These are phyloP conservation scores for Pelochelys cantorii DNA, from an alignment of 2,797 vertebrate genomes.

Conservation along the genomic window DNA sequence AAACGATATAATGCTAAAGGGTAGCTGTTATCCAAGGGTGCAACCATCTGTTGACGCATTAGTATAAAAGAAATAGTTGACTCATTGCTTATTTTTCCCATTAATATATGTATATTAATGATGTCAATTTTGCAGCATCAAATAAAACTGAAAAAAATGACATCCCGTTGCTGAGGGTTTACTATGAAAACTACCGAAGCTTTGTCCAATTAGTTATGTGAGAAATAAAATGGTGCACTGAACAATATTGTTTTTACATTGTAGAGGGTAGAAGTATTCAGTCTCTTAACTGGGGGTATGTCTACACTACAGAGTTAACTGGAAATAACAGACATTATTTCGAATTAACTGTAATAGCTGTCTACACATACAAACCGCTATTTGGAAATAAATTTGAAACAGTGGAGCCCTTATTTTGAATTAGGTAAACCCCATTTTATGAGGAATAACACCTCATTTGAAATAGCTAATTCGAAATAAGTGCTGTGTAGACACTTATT, in stretches of 20 bases:
- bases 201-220: not conserved
- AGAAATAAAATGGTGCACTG: not conserved
- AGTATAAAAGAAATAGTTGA: constrained; percentile 63
- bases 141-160: constrained; percentile 43
- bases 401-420: too few relatives aligned
- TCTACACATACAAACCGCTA: too few relatives aligned
- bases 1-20: constrained; percentile 55
- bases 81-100: constrained; percentile 58
- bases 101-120: constrained; percentile 31
- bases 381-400: too few relatives aligned
- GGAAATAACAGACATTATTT: too few relatives aligned
- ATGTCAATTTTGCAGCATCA: constrained; percentile 23
- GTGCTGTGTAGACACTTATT: too few relatives aligned
- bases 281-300: not conserved
- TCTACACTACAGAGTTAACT: too few relatives aligned
- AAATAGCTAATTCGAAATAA: too few relatives aligned
- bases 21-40: constrained; percentile 65
- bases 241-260: not conserved
- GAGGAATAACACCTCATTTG: too few relatives aligned
- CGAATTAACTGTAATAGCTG: too few relatives aligned
- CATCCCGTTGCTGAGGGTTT: not conserved
- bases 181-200: not conserved
- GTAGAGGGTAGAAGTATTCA: not conserved
- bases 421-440: too few relatives aligned
- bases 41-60: constrained; percentile 73